These are phyloP conservation scores for Sinodicranocentrus sp. DNA, from an alignment of 2,888 invertebrate species.

Conservation along the genomic window DNA sequence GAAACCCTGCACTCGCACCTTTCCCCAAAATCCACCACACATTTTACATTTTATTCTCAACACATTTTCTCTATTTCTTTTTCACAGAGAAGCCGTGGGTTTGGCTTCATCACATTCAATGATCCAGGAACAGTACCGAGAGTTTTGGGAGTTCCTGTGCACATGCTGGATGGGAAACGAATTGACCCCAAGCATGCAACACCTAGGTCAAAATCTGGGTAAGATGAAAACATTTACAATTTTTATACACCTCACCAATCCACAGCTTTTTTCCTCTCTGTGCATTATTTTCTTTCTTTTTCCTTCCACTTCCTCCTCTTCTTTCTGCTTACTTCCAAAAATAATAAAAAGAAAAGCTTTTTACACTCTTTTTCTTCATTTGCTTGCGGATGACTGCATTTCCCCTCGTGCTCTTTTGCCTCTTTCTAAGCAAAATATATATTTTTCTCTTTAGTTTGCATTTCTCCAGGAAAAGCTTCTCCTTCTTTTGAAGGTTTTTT, in stretches of 20 bases:
- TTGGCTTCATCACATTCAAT: conserved; percentile 96
- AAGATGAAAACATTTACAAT: conserved; percentile 60
- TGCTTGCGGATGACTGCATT: conserved; percentile 69
- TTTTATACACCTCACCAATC: neutral
- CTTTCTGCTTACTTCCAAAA: neutral
- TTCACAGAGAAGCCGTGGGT: conserved; percentile 92
- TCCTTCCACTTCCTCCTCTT: conserved; percentile 7
- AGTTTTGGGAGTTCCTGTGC: conserved; percentile 92
- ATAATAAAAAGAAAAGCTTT: conserved; percentile 54
- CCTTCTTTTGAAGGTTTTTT: too few relatives aligned
- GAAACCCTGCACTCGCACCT: neutral
- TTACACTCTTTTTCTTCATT: conserved; percentile 54
- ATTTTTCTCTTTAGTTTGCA: too few relatives aligned
- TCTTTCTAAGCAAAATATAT: neutral
- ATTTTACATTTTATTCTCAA: neutral
- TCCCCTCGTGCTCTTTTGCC: conserved; percentile 28
- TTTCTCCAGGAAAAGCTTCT: too few relatives aligned
- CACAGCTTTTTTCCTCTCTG: neutral
- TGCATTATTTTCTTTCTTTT: neutral
- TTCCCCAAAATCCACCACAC: neutral
- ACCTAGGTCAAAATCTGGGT: conserved; percentile 76
- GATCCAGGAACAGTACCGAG: conserved; percentile 94
- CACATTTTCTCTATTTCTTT: conserved; percentile 42
- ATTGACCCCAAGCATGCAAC: conserved; percentile 91
- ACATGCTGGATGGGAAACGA: conserved; percentile 94